Percentiles rank a stretch among this genome's conserved stretches.
phyloP scores from a whole-genome alignment of 1,140 invertebrate species.

The Charaxes varanes region DNA sequence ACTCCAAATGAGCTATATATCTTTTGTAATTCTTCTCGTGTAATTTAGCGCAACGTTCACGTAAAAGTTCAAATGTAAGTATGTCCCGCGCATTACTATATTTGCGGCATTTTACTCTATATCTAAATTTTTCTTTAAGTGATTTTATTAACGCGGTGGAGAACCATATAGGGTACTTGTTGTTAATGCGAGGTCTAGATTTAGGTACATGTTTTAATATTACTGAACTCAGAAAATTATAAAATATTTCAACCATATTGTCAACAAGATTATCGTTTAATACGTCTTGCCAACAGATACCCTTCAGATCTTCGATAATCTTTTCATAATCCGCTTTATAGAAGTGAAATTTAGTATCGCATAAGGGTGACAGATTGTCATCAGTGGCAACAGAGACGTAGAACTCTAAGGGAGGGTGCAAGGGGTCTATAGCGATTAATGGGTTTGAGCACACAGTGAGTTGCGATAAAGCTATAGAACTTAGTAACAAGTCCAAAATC shows the following conservation, averaged over 20 bases:
- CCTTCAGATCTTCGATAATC: slow-evolving; percentile 4
- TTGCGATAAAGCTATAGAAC: slow-evolving; percentile 1
- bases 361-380: neutral
- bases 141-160: slow-evolving; percentile 8
- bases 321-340: slow-evolving; percentile 13
- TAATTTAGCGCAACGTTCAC: slow-evolving; percentile 10
- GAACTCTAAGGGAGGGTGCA: slow-evolving; percentile 14
- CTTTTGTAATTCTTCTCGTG: slow-evolving; percentile 7
- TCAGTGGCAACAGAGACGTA: neutral
- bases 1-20: slow-evolving; percentile 14
- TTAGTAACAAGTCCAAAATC: slow-evolving; percentile 13
- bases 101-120: slow-evolving; percentile 14
- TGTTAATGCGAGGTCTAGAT: slow-evolving; percentile 9
- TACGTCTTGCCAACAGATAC: slow-evolving; percentile 3
- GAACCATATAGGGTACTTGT: slow-evolving; percentile 16
- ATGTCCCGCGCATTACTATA: slow-evolving; percentile 18
- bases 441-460: too few species aligned
- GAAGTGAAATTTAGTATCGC: slow-evolving; percentile 3
- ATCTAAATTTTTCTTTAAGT: slow-evolving; percentile 24
- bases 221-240: slow-evolving; percentile 2
- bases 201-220: slow-evolving; percentile 19
- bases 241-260: slow-evolving; percentile 1
- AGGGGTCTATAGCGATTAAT: slow-evolving; percentile 7
- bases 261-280: neutral
- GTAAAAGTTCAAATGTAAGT: slow-evolving; percentile 13